Evolutionary conservation across 92 coral and sea anemone genomes (phyloP).

Genomic region (Metridium senile): DNA sequence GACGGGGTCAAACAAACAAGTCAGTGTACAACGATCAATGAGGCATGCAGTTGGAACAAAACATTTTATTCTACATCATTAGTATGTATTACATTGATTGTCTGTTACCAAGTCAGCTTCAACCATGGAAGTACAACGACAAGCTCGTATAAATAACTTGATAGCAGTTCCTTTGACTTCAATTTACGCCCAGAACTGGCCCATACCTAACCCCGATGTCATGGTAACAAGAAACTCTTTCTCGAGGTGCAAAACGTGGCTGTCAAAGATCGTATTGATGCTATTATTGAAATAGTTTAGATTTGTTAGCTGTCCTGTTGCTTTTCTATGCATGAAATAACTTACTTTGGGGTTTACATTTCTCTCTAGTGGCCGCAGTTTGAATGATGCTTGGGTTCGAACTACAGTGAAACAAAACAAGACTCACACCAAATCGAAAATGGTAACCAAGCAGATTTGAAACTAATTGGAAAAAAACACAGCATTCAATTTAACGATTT

Average conservation of each 20-base stretch:
- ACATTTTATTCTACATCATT: slow-evolving; percentile 43
- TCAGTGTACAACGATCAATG: slow-evolving; percentile 50
- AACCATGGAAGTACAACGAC: slow-evolving; percentile 62
- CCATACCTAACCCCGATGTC: slow-evolving; percentile 67
- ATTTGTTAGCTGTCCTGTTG: no score
- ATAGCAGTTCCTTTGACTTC: slow-evolving; percentile 44
- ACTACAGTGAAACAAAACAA: slow-evolving; percentile 7
- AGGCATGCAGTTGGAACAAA: slow-evolving; percentile 54
- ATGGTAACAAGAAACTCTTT: slow-evolving; percentile 66
- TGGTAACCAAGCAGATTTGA: not conserved
- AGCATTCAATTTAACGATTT: not conserved
- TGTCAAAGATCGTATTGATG: not conserved
- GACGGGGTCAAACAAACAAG: slow-evolving; percentile 2
- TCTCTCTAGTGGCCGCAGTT: slow-evolving; percentile 84
- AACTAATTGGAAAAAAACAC: not conserved
- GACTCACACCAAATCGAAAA: not conserved
- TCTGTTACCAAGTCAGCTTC: slow-evolving; percentile 18
- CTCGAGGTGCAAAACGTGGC: slow-evolving; percentile 52
- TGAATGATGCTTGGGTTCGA: slow-evolving; percentile 79
- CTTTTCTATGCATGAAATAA: no score
- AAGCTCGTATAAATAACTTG: slow-evolving; percentile 5
- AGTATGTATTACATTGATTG: not conserved
- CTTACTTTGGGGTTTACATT: no score
- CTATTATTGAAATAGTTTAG: no score
- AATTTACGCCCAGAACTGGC: slow-evolving; percentile 82